A percentile compares a stretch with the other conserved stretches of the same genome.
Conservation (phyloP, 2,888 invertebrate genomes). For the Hofmannophila pseudospretella region DNA sequence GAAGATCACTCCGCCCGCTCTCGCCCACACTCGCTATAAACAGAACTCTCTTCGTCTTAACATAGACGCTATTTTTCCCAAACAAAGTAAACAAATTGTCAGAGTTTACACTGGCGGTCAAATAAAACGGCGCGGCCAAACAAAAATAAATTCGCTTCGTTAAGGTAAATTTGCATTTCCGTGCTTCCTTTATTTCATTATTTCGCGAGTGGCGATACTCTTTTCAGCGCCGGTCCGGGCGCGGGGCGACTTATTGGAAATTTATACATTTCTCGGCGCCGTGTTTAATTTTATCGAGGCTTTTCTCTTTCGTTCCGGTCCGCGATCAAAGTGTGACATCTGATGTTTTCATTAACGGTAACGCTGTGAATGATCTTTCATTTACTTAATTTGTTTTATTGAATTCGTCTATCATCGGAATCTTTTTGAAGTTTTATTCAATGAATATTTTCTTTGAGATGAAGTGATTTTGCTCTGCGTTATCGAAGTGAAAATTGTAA, state of each 20-base stretch:
- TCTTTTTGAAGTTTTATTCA: slow-evolving; percentile 9
- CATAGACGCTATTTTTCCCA: neutral
- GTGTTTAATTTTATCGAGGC: slow-evolving; percentile 37
- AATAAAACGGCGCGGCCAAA: slow-evolving; percentile 30
- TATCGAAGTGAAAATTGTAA: too few relatives aligned
- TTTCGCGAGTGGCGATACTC: slow-evolving; percentile 31
- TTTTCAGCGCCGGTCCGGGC: slow-evolving; percentile 29
- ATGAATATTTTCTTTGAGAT: neutral
- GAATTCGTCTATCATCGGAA: slow-evolving; percentile 7
- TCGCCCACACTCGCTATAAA: neutral
- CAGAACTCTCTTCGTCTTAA: neutral
- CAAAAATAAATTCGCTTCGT: slow-evolving; percentile 61
- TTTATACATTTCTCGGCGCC: slow-evolving; percentile 26
- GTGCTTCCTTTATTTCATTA: slow-evolving; percentile 56
- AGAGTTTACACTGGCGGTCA: slow-evolving; percentile 21
- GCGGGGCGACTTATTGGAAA: slow-evolving; percentile 31
- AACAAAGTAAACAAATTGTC: neutral
- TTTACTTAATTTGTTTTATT: slow-evolving; percentile 9
- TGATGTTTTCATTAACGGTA: slow-evolving; percentile 9
- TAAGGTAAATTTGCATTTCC: slow-evolving; percentile 66
- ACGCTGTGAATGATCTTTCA: slow-evolving; percentile 6
- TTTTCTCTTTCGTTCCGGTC: slow-evolving; percentile 24
- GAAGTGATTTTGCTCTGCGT: too few relatives aligned
- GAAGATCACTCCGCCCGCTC: neutral
- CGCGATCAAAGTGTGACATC: slow-evolving; percentile 8